Conservation (phyloP, 2,888 invertebrate genomes). For the Matsumyia berberina region DNA sequence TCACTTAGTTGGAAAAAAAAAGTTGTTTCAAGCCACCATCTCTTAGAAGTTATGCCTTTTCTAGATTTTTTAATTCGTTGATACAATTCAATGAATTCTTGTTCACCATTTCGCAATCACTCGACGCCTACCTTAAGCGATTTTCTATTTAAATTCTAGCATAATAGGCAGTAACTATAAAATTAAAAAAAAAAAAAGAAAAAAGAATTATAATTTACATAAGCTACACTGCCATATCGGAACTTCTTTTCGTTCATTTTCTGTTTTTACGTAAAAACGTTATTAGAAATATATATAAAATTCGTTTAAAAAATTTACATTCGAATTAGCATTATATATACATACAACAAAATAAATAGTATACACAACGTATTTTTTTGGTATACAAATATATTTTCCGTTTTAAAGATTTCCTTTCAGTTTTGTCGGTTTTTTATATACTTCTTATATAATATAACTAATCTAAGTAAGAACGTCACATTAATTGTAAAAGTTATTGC, state of each 20-base stretch:
- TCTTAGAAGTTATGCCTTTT: no score
- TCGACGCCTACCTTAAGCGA: conserved; percentile 1
- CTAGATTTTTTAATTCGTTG: neutral
- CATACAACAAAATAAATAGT: conserved; percentile 37
- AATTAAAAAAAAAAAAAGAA: neutral
- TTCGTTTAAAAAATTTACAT: conserved; percentile 45
- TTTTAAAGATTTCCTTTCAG: conserved; percentile 19
- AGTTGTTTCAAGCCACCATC: no score
- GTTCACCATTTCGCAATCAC: neutral
- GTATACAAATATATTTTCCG: conserved; percentile 34
- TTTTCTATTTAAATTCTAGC: conserved; percentile 11
- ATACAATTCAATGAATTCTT: neutral
- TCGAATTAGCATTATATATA: conserved; percentile 34
- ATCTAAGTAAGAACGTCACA: conserved; percentile 46
- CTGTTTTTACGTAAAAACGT: conserved; percentile 31
- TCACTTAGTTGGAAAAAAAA: no score
- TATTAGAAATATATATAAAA: conserved; percentile 24
- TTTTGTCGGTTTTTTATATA: conserved; percentile 26
- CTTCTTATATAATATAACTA: conserved; percentile 29
- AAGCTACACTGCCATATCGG: conserved; percentile 64
- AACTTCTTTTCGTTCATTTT: conserved; percentile 3
- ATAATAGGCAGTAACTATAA: conserved; percentile 27
- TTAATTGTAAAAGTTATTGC: conserved; percentile 44
- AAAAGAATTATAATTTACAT: conserved; percentile 18
- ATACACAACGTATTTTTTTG: conserved; percentile 40